These are phyloP conservation scores for Kobus ellipsiprymnus DNA, from an alignment of 2,113 vertebrate genomes.

Conservation along the genomic window DNA sequence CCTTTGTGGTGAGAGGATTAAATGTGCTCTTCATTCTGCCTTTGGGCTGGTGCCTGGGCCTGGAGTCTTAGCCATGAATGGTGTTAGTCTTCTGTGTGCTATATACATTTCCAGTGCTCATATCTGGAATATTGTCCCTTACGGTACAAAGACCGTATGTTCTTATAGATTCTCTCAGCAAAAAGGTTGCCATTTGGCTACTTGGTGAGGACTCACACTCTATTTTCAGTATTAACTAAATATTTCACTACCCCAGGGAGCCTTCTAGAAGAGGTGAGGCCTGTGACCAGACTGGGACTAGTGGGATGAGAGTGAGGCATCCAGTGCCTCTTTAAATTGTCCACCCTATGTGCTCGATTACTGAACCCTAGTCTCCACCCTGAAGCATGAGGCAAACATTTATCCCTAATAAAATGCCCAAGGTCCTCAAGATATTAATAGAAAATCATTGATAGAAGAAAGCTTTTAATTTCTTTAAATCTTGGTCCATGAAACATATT, in stretches of 20 bases:
- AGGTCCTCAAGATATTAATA: background rate
- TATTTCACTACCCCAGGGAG: background rate
- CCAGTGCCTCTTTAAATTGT: background rate
- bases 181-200: background rate
- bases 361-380: background rate
- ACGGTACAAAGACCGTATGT: background rate
- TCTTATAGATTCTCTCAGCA: background rate
- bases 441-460: background rate
- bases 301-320: background rate
- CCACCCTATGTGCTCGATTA: background rate
- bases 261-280: background rate
- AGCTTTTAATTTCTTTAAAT: background rate
- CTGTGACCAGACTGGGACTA: background rate
- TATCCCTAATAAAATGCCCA: background rate
- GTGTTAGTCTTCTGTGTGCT: background rate
- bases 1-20: background rate
- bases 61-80: background rate
- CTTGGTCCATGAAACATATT: background rate
- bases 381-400: background rate
- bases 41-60: background rate
- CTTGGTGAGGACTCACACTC: background rate
- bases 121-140: background rate
- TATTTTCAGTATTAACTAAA: background rate
- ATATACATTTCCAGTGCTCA: background rate
- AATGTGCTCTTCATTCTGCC: background rate